Evolutionary conservation across 2,113 vertebrate genomes (phyloP), one percentile per base, ranked within the genome.

Genomic region (Nycticebus coucang): DNA sequence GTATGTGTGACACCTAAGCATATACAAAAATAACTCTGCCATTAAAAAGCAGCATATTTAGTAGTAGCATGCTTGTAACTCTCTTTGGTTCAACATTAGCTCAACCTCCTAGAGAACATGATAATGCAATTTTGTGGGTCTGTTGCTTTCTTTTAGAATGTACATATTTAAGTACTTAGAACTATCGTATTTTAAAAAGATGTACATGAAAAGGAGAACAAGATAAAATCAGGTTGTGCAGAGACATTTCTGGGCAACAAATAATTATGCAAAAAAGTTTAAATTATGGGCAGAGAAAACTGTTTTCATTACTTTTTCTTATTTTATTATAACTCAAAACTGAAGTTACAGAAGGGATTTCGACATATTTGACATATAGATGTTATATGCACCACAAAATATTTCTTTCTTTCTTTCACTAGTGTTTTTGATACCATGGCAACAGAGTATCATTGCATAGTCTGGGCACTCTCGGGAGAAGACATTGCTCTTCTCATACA

Each of bases 371-470:
- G 69, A 68, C n/a, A 45, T 24, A 26, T 21, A 78, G 37, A n/a
- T 79, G 55, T 69, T 80, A 1, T 72, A 53, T 50, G 41, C 62
- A 89, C 84, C 59, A 79, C 64, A 93, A 82, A 66, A 35, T 11
- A 81, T 59, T 28, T 28, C 33, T 71, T 84, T 7, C 18, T 92
- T 89, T 87, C 62, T 80, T 87, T 74, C 80, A 50, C 24, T 59
- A 37, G 14, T 53, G 50, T 87, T 95, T 94, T 94, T 88, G 71
- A 84, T 83, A 74, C 75, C 80, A 93, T 90, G 60, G 59, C 66
- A 91, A 96, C 83, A 87, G 83, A 50, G 19, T 57, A 45, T 66
- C 33, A 59, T 82, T 91, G 59, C 91, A 26, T 33, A 74, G 35
- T 79, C 55, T 57, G 90, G 35, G 89, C 1, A 24, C 24, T 84